phyloP scores from a whole-genome alignment of 2,113 vertebrate genomes.

The Promerops cafer region DNA sequence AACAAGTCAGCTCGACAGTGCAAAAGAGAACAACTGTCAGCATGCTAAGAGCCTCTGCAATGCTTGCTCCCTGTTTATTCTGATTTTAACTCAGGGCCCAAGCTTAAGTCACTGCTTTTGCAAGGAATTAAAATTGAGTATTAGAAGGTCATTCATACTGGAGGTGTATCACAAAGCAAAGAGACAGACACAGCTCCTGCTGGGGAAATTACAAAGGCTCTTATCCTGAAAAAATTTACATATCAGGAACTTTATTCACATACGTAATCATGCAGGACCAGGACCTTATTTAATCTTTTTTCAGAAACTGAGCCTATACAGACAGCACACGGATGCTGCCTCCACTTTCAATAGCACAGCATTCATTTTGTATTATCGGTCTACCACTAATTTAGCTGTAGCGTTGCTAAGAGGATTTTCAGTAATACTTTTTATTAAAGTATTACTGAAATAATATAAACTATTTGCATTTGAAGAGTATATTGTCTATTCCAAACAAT shows the following conservation, averaged over 20 bases:
- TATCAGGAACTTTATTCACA: neutral
- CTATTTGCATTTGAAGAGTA: neutral
- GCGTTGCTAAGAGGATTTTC: neutral
- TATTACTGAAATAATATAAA: neutral
- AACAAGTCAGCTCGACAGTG: neutral
- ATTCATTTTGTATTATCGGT: neutral
- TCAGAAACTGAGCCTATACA: neutral
- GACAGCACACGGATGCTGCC: neutral
- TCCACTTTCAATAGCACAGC: neutral
- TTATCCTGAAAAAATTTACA: neutral
- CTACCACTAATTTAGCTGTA: neutral
- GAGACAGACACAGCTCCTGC: neutral
- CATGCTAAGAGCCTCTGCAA: neutral
- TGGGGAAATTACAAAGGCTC: neutral
- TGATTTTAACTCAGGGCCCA: neutral
- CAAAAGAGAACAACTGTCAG: neutral
- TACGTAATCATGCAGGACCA: neutral
- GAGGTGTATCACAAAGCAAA: neutral
- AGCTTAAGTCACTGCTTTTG: neutral
- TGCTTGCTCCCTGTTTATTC: neutral
- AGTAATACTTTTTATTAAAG: neutral
- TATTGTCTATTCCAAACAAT: neutral
- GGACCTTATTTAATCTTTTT: neutral
- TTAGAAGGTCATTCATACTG: neutral
- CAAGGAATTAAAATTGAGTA: neutral